Conservation (phyloP, 2,888 invertebrate genomes). For the Antheraea yamamai region DNA sequence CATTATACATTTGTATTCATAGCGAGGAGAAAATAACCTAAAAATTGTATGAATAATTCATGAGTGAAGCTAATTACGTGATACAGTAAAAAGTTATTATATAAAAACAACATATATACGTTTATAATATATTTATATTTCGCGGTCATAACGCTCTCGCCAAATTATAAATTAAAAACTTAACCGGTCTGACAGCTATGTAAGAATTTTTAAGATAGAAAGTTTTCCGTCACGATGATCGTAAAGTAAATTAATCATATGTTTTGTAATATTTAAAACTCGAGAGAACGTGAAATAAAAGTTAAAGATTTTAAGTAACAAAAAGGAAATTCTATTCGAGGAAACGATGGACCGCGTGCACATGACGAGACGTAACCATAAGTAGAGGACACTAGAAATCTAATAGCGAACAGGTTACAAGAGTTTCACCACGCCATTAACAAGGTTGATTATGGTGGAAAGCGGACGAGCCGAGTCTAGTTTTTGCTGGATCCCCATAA, state of each 20-base stretch:
- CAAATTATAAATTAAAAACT: slow-evolving; percentile 58
- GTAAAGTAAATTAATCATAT: slow-evolving; percentile 21
- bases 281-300: background rate
- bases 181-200: slow-evolving; percentile 47
- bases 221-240: slow-evolving; percentile 43
- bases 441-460: slow-evolving; percentile 69
- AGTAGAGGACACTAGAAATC: slow-evolving; percentile 66
- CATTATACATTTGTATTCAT: background rate
- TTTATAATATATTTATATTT: slow-evolving; percentile 37
- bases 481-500: slow-evolving; percentile 75
- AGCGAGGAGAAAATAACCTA: slow-evolving; percentile 15
- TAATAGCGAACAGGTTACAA: slow-evolving; percentile 52
- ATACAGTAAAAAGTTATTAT: slow-evolving; percentile 59
- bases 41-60: slow-evolving; percentile 24
- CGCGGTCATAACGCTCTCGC: slow-evolving; percentile 54
- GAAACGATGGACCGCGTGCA: slow-evolving; percentile 8
- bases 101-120: slow-evolving; percentile 46
- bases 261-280: background rate
- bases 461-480: slow-evolving; percentile 68
- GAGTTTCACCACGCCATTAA: slow-evolving; percentile 77
- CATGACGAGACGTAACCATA: slow-evolving; percentile 31
- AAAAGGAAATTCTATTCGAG: slow-evolving; percentile 27
- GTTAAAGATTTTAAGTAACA: background rate
- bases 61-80: slow-evolving; percentile 28
- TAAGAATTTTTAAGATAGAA: slow-evolving; percentile 66